These are phyloP conservation scores for Eubasilissa splendida DNA, from an alignment of 2,888 invertebrate species.

Conservation along the genomic window DNA sequence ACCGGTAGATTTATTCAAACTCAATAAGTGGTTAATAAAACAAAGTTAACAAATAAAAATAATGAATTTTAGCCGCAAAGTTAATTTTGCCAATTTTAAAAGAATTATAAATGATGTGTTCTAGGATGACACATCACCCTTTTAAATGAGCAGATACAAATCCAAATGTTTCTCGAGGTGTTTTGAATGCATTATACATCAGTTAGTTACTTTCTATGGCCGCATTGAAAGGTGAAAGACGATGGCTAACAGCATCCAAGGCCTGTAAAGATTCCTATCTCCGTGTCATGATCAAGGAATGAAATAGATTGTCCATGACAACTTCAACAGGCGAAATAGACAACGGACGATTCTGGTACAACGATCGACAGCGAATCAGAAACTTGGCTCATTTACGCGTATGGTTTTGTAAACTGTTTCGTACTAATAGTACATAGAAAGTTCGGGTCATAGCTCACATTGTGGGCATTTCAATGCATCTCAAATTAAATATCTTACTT, in stretches of 20 bases:
- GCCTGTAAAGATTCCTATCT: constrained; percentile 39
- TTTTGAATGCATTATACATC: constrained; percentile 16
- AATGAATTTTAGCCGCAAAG: too few species aligned
- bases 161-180: constrained; percentile 10
- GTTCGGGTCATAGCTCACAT: too few species aligned
- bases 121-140: not conserved
- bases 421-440: too few species aligned
- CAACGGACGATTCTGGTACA: not conserved
- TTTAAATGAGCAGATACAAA: not conserved
- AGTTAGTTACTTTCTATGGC: constrained; percentile 7
- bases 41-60: too few species aligned
- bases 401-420: not conserved
- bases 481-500: too few species aligned
- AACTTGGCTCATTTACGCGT: constrained; percentile 24
- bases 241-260: constrained; percentile 34
- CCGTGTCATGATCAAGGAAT: constrained; percentile 22
- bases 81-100: too few species aligned
- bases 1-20: too few species aligned
- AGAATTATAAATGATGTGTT: too few species aligned
- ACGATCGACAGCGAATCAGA: constrained; percentile 19
- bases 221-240: constrained; percentile 4
- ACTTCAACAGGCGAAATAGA: constrained; percentile 10
- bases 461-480: too few species aligned
- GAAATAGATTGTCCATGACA: constrained; percentile 33
- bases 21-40: too few species aligned